phyloP scores from a whole-genome alignment of 2,113 vertebrate genomes.

The Cebus imitator region DNA sequence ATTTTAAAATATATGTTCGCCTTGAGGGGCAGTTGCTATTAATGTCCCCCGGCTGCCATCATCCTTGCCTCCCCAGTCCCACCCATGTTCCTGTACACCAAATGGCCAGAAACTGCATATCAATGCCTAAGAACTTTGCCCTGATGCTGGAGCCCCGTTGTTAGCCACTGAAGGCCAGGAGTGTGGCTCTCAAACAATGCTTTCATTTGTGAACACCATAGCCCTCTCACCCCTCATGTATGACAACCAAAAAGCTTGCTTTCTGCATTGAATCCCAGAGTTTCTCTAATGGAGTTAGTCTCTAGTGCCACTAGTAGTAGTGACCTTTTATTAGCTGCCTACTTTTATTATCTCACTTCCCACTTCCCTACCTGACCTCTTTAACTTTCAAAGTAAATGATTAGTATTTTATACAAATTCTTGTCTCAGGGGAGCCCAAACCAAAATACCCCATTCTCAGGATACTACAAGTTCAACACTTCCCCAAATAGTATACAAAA shows the following conservation, averaged over 20 bases:
- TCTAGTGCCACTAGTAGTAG: not conserved
- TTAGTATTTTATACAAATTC: not conserved
- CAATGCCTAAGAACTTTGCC: not conserved
- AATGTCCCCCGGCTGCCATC: not conserved
- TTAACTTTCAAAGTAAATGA: not conserved
- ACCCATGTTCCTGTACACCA: fast-evolving
- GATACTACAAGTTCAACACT: not conserved
- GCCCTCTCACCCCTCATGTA: fast-evolving
- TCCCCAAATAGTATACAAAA: not conserved
- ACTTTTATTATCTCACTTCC: not conserved
- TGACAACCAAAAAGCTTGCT: not conserved
- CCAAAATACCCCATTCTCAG: not conserved
- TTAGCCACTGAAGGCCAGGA: not conserved
- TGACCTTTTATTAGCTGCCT: not conserved
- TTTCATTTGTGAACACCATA: not conserved
- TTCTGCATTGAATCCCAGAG: not conserved
- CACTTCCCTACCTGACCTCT: not conserved
- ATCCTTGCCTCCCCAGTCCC: not conserved
- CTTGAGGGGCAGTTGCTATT: not conserved
- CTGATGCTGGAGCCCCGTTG: fast-evolving
- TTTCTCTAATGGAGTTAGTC: not conserved
- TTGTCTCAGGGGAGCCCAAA: not conserved
- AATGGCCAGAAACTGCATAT: too few relatives aligned
- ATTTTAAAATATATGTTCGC: not conserved
- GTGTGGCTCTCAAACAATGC: not conserved